Evolutionary conservation across 2,113 vertebrate genomes (phyloP), one percentile per base, ranked within the genome.

Genomic region (Coracopsis vasa): DNA sequence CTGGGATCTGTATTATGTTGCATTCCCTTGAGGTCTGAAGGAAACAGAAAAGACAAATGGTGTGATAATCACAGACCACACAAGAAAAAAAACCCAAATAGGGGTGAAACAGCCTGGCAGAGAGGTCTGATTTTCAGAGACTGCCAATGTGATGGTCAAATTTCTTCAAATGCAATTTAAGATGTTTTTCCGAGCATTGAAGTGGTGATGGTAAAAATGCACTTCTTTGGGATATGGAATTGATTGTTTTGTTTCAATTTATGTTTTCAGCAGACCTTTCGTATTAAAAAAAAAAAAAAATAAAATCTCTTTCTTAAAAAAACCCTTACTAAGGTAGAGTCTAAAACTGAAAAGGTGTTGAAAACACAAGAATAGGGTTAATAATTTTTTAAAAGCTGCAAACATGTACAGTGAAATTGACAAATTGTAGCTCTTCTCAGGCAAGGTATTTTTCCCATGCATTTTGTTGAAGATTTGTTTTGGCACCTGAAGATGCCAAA

Each of bases 11-110:
- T 65, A 77, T 88, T 91, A 77, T 78, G 89, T 94, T 92, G 69
- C 67, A 84, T 93, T 89, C 83, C 69, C 71, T 67, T 29, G 88
- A 92, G 78, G 29, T 73, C 71, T 77, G 42, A 69, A 92, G 53
- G 88, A 83, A 67, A 61, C 5, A 6, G 60, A 60, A 91, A 89
- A 89, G 93, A 97, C 96, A 97, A 97, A 95, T 56, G 58, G 75
- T 83, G 62, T 80, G 73, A 91, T 95, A 95, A 85, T 91, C 64
- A 44, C 37, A 88, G 81, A 86, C 67, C 70, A 78, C 35, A 85
- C 41, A 74, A 69, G 72, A 72, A 84, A 94, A 72, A 80, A 56
- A 82, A 14, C 3, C 23, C 53, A 69, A 62, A 50, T 31, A 92
- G 50, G 31, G 54, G 42, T 85, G 90, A 97, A 90, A 86, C 31